Conservation (phyloP, 2,888 invertebrate genomes). For the Athripsodes cinereus region DNA sequence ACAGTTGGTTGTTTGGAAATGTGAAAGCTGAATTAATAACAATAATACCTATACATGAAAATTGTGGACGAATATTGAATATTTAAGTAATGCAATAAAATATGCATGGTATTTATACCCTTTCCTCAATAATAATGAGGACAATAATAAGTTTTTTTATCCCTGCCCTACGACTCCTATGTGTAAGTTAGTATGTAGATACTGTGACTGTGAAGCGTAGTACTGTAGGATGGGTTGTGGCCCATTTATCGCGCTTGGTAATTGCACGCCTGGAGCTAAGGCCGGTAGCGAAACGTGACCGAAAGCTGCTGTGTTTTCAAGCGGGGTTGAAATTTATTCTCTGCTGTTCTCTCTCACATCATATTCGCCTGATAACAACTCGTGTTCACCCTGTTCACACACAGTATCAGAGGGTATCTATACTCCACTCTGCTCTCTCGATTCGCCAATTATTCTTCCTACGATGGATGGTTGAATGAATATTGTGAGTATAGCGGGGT, state of each 20-base stretch:
- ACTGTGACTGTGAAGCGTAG: too few species aligned
- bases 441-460: too few species aligned
- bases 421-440: background rate
- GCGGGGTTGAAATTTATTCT: conserved; percentile 10
- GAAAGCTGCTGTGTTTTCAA: conserved; percentile 2
- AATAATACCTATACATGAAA: too few species aligned
- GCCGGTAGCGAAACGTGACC: conserved; percentile 31
- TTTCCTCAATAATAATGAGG: too few species aligned
- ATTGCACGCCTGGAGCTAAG: conserved; percentile 29
- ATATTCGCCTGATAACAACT: background rate
- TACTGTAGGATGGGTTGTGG: conserved; percentile 4
- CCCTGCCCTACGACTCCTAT: background rate
- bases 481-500: too few species aligned
- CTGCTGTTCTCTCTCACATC: background rate
- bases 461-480: too few species aligned
- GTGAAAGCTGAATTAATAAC: too few species aligned
- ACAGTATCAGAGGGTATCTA: too few species aligned
- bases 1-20: too few species aligned
- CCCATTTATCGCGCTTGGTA: conserved; percentile 29
- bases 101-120: too few species aligned
- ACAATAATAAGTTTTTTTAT: background rate
- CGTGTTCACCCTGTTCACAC: background rate
- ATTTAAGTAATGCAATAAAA: too few species aligned
- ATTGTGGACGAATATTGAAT: too few species aligned
- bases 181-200: background rate